Evolutionary conservation across 2,113 vertebrate genomes (phyloP).

Genomic region (Rhynchomys soricoides): DNA sequence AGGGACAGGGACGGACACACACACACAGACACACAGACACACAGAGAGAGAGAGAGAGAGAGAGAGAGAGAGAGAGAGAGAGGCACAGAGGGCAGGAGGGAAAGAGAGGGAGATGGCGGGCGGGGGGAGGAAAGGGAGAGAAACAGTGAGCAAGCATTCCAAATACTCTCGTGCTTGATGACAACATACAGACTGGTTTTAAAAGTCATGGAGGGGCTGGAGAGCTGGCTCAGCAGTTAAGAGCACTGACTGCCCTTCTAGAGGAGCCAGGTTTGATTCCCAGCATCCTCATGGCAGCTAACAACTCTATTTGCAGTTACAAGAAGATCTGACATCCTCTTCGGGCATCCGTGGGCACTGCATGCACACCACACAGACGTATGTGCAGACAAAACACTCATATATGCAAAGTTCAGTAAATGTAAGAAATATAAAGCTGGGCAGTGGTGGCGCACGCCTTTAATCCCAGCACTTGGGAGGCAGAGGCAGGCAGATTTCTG

Average conservation of each 20-base stretch:
- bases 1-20: background rate
- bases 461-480: no score
- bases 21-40: background rate
- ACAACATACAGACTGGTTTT: conserved; percentile 58
- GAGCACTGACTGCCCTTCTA: background rate
- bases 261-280: background rate
- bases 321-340: background rate
- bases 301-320: background rate
- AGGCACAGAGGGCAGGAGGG: no score
- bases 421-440: background rate
- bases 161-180: conserved; percentile 17
- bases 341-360: background rate
- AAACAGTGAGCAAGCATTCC: background rate
- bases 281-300: background rate
- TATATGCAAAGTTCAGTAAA: background rate
- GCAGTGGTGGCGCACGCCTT: no score
- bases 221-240: background rate
- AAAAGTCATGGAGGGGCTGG: conserved; percentile 46
- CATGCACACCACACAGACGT: background rate
- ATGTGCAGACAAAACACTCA: background rate
- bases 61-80: no score
- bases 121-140: no score
- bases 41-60: no score
- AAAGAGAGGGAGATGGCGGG: no score
- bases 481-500: no score